These are phyloP conservation scores for Drosophila cracens DNA, from an alignment of 2,888 invertebrate genomes.

Conservation along the genomic window DNA sequence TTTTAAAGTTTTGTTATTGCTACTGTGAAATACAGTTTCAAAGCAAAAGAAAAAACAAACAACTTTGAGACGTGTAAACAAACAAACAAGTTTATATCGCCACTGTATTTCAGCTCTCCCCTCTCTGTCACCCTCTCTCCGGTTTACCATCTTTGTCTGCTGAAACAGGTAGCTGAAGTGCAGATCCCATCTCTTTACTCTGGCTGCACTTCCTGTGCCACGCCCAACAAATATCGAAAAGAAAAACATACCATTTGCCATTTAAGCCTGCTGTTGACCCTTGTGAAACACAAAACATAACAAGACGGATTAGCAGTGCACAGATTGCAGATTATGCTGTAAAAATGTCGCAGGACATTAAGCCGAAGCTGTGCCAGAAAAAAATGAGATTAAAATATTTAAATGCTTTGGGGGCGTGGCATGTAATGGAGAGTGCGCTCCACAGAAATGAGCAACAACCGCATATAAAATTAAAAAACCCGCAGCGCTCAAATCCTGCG, in stretches of 20 bases:
- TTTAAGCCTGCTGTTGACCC: conserved; percentile 65
- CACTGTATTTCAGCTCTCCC: not conserved
- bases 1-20: conserved; percentile 45
- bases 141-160: conserved; percentile 1
- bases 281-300: conserved; percentile 36
- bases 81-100: conserved; percentile 66
- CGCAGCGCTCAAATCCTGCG: conserved; percentile 73
- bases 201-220: conserved; percentile 74
- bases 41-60: conserved; percentile 22
- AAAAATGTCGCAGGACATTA: conserved; percentile 73
- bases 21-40: conserved; percentile 40
- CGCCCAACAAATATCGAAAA: conserved; percentile 61
- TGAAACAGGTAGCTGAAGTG: conserved; percentile 59
- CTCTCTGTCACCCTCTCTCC: not conserved
- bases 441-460: conserved; percentile 44
- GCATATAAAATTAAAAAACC: conserved; percentile 60
- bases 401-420: conserved; percentile 63
- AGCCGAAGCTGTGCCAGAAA: conserved; percentile 3
- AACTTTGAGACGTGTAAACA: conserved; percentile 55
- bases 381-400: conserved; percentile 30
- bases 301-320: conserved; percentile 60
- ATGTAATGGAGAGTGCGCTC: conserved; percentile 65
- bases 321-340: conserved; percentile 71
- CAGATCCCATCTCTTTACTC: conserved; percentile 44
- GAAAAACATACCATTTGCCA: conserved; percentile 47